A percentile compares a stretch with the other conserved stretches of the same genome.
Evolutionary conservation across 2,888 invertebrate species (phyloP).

Genomic region (Herminia tarsipennalis): DNA sequence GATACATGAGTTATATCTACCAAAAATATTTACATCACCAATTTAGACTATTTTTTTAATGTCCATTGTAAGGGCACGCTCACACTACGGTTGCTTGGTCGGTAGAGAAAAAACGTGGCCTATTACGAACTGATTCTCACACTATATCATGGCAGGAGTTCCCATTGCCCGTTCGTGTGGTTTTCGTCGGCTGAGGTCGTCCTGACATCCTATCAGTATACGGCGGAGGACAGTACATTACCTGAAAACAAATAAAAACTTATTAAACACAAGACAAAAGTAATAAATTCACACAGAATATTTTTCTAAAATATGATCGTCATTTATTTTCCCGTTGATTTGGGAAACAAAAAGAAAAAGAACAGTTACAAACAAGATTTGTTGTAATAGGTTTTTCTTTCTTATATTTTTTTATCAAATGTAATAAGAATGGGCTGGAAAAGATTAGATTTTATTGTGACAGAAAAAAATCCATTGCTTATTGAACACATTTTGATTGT

Average conservation of each 20-base stretch:
- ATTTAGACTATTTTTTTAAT: conserved; percentile 7
- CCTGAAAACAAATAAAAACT: conserved; percentile 53
- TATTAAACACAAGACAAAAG: background rate
- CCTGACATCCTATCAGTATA: conserved; percentile 75
- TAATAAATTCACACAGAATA: background rate
- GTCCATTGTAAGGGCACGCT: conserved; percentile 26
- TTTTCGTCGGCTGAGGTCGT: conserved; percentile 86
- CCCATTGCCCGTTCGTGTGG: conserved; percentile 89
- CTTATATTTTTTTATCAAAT: background rate
- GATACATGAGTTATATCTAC: conserved; percentile 25
- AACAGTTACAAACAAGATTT: background rate
- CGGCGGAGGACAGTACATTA: conserved; percentile 86
- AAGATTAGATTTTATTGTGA: no score
- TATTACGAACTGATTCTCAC: conserved; percentile 74
- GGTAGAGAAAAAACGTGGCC: conserved; percentile 54
- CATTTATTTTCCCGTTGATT: background rate
- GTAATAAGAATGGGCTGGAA: no score
- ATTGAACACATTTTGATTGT: no score
- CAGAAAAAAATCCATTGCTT: no score
- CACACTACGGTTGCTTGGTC: conserved; percentile 73
- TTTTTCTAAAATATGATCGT: background rate
- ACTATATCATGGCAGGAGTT: conserved; percentile 87
- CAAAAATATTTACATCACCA: conserved; percentile 33
- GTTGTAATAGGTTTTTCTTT: background rate
- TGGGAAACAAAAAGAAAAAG: background rate